Percentiles rank a stretch among this genome's conserved stretches.
Evolutionary conservation across 2,888 invertebrate species (phyloP).

Genomic region (Eilema depressum): DNA sequence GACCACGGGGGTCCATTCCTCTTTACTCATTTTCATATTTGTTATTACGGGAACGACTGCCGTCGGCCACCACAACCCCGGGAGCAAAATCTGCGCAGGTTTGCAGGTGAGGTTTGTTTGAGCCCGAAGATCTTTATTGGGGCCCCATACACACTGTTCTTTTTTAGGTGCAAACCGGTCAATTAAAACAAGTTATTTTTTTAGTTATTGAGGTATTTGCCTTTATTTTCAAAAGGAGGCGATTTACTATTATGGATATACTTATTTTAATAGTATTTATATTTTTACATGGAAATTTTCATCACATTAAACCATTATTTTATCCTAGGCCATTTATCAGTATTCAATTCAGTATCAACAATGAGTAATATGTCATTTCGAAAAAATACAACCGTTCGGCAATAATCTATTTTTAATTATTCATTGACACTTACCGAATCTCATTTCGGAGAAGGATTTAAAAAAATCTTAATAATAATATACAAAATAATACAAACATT

Average conservation of each 20-base stretch:
- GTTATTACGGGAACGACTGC: background rate
- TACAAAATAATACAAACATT: slow-evolving; percentile 87
- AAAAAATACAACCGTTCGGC: slow-evolving; percentile 85
- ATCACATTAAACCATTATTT: slow-evolving; percentile 83
- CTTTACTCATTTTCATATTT: background rate
- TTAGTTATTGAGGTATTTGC: slow-evolving; percentile 85
- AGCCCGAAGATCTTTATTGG: background rate
- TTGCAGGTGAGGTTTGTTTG: background rate
- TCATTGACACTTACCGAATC: slow-evolving; percentile 68
- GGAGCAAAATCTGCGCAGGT: background rate
- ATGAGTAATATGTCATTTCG: slow-evolving; percentile 78
- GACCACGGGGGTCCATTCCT: background rate
- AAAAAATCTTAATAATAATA: slow-evolving; percentile 85
- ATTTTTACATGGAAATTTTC: slow-evolving; percentile 87
- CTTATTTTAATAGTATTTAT: slow-evolving; percentile 85
- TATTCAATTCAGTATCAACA: slow-evolving; percentile 82
- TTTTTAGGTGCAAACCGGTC: slow-evolving; percentile 42
- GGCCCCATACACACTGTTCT: slow-evolving; percentile 1
- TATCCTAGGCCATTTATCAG: slow-evolving; percentile 83
- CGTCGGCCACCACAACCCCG: background rate
- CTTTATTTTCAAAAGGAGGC: slow-evolving; percentile 85
- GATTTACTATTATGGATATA: slow-evolving; percentile 85
- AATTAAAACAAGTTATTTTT: slow-evolving; percentile 77
- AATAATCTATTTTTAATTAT: slow-evolving; percentile 75
- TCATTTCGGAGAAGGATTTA: slow-evolving; percentile 67